Evolutionary conservation across 2,888 invertebrate genomes (phyloP), one percentile per base, ranked within the genome.

Genomic region (Orthonevra nobilis): DNA sequence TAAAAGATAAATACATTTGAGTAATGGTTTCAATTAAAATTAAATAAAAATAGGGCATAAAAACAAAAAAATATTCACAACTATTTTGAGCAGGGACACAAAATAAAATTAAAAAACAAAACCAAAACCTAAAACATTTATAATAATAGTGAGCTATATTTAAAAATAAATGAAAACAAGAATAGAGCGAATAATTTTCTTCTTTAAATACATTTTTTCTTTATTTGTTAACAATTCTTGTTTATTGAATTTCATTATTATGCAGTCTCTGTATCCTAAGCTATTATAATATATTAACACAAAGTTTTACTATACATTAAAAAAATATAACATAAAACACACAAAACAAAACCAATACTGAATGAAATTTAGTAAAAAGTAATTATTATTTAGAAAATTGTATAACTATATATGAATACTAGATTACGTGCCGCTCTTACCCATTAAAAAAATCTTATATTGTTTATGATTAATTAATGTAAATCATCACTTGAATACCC

Each of bases 21-120:
- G 58, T 68, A 70, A 70, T 74, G 69, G 69, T 77, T 73, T 79
- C 69, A 73, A 72, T 72, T 72, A 81, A 66, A 70, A 70, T 73
- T 54, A 81, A 72, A 64, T 50, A 68, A 40, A 81, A 68, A 63
- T 73, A 75, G 81, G 72, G 81, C 60, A 77, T 58, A 61, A 63
- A 58, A 73, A 73, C 54, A 81, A 7, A 69, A 23, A 50, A 17
- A 48, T 26, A 60, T 40, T 58, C 34, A 79, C 58, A 64, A 74
- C 63, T 82, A 70, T 81, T 82, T 68, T 82, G 77, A 81, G 82
- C 82, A 83, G 82, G 83, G 83, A 83, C 81, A 64, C 74, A 82
- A 83, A 68, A 81, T 70, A 72, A 81, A 66, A 70, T 73, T 52
- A 52, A 56, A 40, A 79, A 66, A 60, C 14, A 28, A 73, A 36